Conservation (phyloP, 2,797 vertebrate species). For the Chloroceryle inda region DNA sequence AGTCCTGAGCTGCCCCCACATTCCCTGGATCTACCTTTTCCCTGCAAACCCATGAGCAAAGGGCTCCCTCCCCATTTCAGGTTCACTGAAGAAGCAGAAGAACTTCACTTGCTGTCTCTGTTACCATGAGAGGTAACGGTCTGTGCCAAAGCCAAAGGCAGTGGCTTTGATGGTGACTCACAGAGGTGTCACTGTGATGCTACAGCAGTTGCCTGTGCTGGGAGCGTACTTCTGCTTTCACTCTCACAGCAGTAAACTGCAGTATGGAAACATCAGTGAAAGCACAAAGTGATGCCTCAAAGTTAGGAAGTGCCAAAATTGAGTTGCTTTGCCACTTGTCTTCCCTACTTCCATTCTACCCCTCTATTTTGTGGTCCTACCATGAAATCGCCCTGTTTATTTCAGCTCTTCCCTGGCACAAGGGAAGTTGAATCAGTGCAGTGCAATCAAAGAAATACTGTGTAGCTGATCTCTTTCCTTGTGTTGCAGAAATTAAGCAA, state of each 20-base stretch:
- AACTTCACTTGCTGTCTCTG: background rate
- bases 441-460: background rate
- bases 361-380: background rate
- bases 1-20: background rate
- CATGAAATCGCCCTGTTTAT: background rate
- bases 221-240: background rate
- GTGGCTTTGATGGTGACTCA: background rate
- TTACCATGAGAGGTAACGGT: background rate
- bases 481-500: background rate
- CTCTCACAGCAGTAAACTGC: background rate
- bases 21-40: background rate
- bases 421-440: background rate
- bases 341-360: background rate
- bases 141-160: background rate
- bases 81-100: background rate
- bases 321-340: background rate
- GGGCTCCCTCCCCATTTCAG: accelerated
- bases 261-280: background rate
- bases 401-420: background rate
- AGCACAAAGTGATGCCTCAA: background rate
- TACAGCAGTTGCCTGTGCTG: background rate
- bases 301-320: background rate
- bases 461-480: background rate
- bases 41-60: background rate
- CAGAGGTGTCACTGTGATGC: background rate